Base-by-base conservation (phyloP, 2,113 vertebrate species). In the Phyllopteryx taeniolatus region DNA sequence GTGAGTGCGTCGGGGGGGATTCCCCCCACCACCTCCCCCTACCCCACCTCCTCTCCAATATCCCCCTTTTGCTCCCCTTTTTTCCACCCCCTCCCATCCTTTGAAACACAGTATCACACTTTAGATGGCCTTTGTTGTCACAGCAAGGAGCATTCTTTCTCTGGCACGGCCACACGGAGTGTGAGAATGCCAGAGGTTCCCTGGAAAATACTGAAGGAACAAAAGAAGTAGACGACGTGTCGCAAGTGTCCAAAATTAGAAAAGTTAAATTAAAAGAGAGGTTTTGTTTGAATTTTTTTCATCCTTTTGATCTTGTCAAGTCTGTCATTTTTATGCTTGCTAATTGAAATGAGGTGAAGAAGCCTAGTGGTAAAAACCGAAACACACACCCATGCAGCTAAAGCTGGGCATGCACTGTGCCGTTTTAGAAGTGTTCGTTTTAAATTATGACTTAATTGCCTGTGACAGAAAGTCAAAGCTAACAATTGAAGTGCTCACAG, bases 101-200 rank as follows among this genome's bases (percentile, higher is more conserved):
- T 89, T 90, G 83, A 90, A 87, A 90, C 83, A 85, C 87, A 83
- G 85, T 89, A 89, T 91, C 87, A 86, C 83, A 89, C 86, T 85
- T 91, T 83, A 87, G 83, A 85, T 87, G 77, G 83, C 73, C 82
- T 90, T 90, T 92, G 85, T 91, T 91, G 88, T 90, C 87, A 80
- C 83, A 68, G 82, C 81, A 79, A 89, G 85, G 68, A 83, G 80
- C 74, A 74, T 82, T 87, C 79, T 85, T 85, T 82, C 82, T 82
- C 68, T 72, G 75, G 77, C 79, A 53, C 56, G 71, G 74, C 87
- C 84, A 84, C 82, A 87, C 82, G 39, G 78, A 85, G 83, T 83
- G 87, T 88, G 83, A 87, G 86, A 87, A 83, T 80, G 74, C 72
- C 39, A 68, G 73, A 81, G 78, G 43, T 71, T 80, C 78, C 68